Percentiles rank a stretch among this genome's conserved stretches.
Conservation (phyloP, 2,113 vertebrate genomes). For the Perca fluviatilis region DNA sequence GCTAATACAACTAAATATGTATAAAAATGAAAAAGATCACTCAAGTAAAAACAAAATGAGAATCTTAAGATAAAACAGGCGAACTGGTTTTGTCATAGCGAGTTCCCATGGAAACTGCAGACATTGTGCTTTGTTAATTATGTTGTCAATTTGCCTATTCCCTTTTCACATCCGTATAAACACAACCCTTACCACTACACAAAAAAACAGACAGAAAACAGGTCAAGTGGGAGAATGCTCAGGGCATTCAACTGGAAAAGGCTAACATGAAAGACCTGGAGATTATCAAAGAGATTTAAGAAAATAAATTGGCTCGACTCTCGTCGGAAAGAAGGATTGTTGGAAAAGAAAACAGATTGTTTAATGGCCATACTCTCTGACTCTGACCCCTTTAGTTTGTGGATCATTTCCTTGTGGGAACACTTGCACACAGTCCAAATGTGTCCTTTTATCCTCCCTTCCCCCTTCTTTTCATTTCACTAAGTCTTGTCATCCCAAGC, state of each 20-base stretch:
- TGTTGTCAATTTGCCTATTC: background rate
- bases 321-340: conserved; percentile 62
- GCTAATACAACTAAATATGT: too few relatives aligned
- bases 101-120: background rate
- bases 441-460: background rate
- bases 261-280: conserved; percentile 67
- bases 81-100: too few relatives aligned
- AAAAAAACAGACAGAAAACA: background rate
- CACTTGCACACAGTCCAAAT: conserved; percentile 9
- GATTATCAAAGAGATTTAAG: conserved; percentile 79
- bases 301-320: conserved; percentile 76
- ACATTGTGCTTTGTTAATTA: background rate
- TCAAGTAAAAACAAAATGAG: too few relatives aligned
- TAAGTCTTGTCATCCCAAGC: conserved; percentile 25
- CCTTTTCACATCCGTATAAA: background rate
- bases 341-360: conserved; percentile 70
- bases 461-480: conserved; percentile 23
- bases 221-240: conserved; percentile 24
- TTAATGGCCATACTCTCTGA: conserved; percentile 63
- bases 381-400: conserved; percentile 56
- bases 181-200: background rate
- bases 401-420: conserved; percentile 29
- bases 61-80: too few relatives aligned
- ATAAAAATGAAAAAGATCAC: too few relatives aligned
- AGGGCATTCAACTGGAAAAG: conserved; percentile 41